Evolutionary conservation across 2,113 vertebrate species (phyloP).

Genomic region (Casuarius casuarius): DNA sequence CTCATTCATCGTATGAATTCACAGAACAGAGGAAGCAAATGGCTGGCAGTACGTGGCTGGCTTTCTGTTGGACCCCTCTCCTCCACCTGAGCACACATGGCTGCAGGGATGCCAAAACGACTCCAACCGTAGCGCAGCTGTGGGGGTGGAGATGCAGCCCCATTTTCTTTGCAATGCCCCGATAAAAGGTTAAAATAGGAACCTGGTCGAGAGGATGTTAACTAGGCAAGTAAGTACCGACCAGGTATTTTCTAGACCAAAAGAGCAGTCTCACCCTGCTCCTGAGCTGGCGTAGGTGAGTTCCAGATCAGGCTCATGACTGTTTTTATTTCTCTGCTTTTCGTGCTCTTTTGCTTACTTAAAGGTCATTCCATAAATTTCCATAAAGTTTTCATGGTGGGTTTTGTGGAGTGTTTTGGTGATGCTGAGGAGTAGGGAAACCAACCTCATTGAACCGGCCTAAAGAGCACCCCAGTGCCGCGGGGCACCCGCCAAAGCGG

Average conservation of each 20-base stretch:
- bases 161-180: neutral
- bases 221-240: neutral
- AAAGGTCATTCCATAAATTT: neutral
- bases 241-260: neutral
- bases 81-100: neutral
- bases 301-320: neutral
- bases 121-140: neutral
- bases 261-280: neutral
- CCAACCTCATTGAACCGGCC: neutral
- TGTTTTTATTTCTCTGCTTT: neutral
- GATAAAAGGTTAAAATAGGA: neutral
- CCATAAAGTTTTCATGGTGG: neutral
- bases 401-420: neutral
- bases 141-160: neutral
- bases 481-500: neutral
- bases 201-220: neutral
- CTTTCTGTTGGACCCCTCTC: neutral
- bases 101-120: neutral
- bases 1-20: neutral
- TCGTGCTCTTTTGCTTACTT: neutral
- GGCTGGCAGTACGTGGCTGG: neutral
- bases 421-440: neutral
- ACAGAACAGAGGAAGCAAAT: neutral
- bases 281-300: neutral
- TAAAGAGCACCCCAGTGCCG: too few relatives aligned